Evolutionary conservation across 2,888 invertebrate genomes (phyloP), one percentile per base, ranked within the genome.

Genomic region (Scelioninae gen. 2): DNA sequence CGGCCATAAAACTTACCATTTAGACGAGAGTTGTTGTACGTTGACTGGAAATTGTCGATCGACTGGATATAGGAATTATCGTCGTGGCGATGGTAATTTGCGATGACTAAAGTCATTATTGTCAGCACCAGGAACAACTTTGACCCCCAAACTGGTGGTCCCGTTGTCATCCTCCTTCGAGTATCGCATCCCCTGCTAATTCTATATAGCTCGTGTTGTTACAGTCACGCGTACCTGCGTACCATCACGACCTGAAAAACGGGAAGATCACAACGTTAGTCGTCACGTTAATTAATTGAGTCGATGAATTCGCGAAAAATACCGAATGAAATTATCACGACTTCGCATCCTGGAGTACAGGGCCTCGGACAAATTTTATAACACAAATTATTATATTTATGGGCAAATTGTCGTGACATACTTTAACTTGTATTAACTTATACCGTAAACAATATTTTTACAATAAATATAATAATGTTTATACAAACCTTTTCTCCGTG

Each of bases 111-210:
- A 64, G 82, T 82, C 52, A 81, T 81, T 76, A 81, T 82, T 71
- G 79, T 78, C 77, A 85, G 77, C 75, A 83, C 77, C 77, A 85
- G 79, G 77, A 84, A 78, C 79, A 85, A 79, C 79, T 81, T 81
- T 78, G 83, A 81, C 79, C 81, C 81, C 84, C 83, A 83, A 80
- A 79, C 79, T 79, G 81, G 81, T 78, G 81, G 81, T 78, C 75
- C 81, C 80, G 81, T 80, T 82, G 82, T 83, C 80, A 80, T 82
- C 82, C 80, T 75, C 78, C 72, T 75, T 76, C 79, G 80, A 76
- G 77, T 80, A 79, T 85, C 79, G 83, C 85, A 85, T 85, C 81
- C 83, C 85, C 81, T 77, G 82, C 10, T 73, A 48, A 63, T 73
- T 70, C 48, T 41, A 50, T 61, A 58, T 65, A 28, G 57, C 75